phyloP scores from a whole-genome alignment of 1,140 invertebrate genomes.

The Armadillidium nasatum region DNA sequence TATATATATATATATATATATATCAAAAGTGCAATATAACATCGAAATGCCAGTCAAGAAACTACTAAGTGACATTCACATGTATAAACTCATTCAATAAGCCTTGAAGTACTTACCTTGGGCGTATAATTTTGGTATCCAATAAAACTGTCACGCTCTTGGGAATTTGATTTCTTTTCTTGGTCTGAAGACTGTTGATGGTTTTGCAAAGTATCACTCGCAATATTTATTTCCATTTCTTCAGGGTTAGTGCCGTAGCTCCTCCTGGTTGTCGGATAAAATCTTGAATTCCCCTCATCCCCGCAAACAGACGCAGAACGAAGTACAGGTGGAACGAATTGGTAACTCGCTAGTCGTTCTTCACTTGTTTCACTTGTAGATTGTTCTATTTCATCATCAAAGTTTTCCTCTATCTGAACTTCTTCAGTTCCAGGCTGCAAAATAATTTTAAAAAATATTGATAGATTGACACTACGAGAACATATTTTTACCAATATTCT shows the following conservation, averaged over 20 bases:
- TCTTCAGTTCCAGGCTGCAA: conserved; percentile 26
- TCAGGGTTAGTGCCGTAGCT: conserved; percentile 33
- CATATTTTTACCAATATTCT: neutral
- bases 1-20: too few relatives aligned
- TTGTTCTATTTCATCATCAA: conserved; percentile 21
- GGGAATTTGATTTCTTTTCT: too few relatives aligned
- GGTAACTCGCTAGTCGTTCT: conserved; percentile 24
- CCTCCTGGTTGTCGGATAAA: conserved; percentile 13
- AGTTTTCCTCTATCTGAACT: conserved; percentile 16
- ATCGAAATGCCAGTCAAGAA: too few relatives aligned
- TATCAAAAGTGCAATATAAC: too few relatives aligned
- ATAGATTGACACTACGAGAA: neutral
- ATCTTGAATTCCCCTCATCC: conserved; percentile 26
- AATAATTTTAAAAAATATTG: neutral
- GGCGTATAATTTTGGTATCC: too few relatives aligned
- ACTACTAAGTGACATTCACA: too few relatives aligned
- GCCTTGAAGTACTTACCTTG: too few relatives aligned
- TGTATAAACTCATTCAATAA: too few relatives aligned
- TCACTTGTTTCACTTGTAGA: neutral
- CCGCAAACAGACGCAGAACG: conserved; percentile 30
- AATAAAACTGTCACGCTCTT: too few relatives aligned
- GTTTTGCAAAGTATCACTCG: neutral
- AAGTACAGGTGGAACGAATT: conserved; percentile 38
- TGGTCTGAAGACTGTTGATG: too few relatives aligned
- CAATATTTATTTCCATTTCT: conserved; percentile 22